A percentile compares a stretch with the other conserved stretches of the same genome.
phyloP scores from a whole-genome alignment of 1,140 invertebrate species.

The Philopotamus ludificatus region DNA sequence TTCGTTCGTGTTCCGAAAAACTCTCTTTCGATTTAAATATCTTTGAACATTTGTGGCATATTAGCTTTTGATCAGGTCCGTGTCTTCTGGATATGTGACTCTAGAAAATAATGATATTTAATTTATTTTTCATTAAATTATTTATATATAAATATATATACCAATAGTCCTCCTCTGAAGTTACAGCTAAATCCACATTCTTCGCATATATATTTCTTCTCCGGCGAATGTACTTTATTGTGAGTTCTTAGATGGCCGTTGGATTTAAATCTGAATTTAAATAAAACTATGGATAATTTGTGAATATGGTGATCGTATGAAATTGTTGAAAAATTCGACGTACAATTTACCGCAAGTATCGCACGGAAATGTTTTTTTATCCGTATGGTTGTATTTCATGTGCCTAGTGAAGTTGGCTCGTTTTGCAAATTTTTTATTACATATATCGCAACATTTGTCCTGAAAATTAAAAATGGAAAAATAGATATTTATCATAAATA shows the following conservation, averaged over 20 bases:
- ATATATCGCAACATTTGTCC: constrained; percentile 45
- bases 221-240: constrained; percentile 35
- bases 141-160: constrained; percentile 27
- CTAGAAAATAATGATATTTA: constrained; percentile 35
- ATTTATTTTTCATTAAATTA: not conserved
- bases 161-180: constrained; percentile 38
- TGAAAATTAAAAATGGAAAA: constrained; percentile 13
- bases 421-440: constrained; percentile 41
- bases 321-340: too few species aligned
- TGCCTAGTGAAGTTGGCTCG: constrained; percentile 42
- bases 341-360: constrained; percentile 45
- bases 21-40: not conserved
- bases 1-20: not conserved
- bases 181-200: constrained; percentile 44
- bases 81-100: constrained; percentile 45
- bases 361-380: constrained; percentile 41
- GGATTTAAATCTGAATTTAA: constrained; percentile 41
- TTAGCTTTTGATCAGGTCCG: constrained; percentile 8
- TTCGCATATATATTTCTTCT: constrained; percentile 41
- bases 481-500: too few species aligned
- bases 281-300: constrained; percentile 17
- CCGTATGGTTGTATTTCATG: constrained; percentile 35
- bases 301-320: too few species aligned
- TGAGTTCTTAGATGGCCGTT: constrained; percentile 39
- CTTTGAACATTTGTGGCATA: not conserved